These are phyloP conservation scores for Eristalis intricaria DNA, from an alignment of 2,888 invertebrate genomes.

Conservation along the genomic window DNA sequence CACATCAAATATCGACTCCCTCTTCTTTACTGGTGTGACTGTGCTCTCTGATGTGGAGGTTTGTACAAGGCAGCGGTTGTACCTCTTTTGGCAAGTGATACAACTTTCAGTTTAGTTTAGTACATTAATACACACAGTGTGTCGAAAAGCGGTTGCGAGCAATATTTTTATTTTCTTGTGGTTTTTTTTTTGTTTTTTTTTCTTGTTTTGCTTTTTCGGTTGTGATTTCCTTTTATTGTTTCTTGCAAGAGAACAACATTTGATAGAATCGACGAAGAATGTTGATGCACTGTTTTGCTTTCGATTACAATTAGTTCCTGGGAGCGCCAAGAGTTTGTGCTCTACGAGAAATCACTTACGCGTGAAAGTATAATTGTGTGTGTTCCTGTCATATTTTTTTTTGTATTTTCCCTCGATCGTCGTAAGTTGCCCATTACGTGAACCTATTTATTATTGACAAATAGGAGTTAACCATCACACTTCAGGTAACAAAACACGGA, in stretches of 20 bases:
- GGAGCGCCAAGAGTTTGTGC: constrained; percentile 20
- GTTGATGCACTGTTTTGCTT: constrained; percentile 42
- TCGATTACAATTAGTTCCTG: constrained; percentile 34
- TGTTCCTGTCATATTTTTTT: constrained; percentile 7
- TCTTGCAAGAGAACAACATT: constrained; percentile 8
- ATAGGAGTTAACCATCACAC: not conserved
- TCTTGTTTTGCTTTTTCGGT: not conserved
- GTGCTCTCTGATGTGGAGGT: not conserved
- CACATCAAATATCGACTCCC: not conserved
- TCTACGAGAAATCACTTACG: constrained; percentile 1
- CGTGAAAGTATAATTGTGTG: not conserved
- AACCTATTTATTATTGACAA: constrained; percentile 17
- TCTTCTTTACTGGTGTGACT: not conserved
- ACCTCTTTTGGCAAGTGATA: constrained; percentile 20
- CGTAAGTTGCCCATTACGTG: constrained; percentile 13
- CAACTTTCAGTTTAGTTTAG: constrained; percentile 66
- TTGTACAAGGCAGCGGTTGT: constrained; percentile 49
- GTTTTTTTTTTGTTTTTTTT: constrained; percentile 1
- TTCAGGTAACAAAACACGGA: constrained; percentile 8
- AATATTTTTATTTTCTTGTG: constrained; percentile 32
- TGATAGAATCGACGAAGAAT: not conserved
- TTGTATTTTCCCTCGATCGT: constrained; percentile 4
- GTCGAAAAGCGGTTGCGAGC: constrained; percentile 11
- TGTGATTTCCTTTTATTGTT: constrained; percentile 7
- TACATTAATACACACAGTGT: constrained; percentile 51